These are phyloP conservation scores for Apamea anceps DNA, from an alignment of 2,888 invertebrate species.

Conservation along the genomic window DNA sequence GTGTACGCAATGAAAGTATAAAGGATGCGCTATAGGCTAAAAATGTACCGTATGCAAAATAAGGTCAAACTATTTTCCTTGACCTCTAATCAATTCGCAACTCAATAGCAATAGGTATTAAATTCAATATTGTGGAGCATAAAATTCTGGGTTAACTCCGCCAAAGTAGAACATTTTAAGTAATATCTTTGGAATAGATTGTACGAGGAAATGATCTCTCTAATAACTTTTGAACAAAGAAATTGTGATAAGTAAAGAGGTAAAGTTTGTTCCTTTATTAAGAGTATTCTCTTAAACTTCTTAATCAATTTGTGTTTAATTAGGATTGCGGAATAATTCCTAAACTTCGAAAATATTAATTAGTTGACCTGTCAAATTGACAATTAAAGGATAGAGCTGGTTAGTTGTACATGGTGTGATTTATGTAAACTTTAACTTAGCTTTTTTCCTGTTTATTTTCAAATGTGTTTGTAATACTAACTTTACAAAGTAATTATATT, in stretches of 20 bases:
- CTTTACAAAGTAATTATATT: too few species aligned
- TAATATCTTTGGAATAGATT: slow-evolving; percentile 62
- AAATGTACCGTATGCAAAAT: slow-evolving; percentile 35
- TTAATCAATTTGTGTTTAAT: slow-evolving; percentile 61
- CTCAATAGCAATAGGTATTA: background rate
- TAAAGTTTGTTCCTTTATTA: slow-evolving; percentile 61
- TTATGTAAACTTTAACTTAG: background rate
- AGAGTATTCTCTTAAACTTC: slow-evolving; percentile 56
- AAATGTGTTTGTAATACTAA: too few species aligned
- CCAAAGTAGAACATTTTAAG: slow-evolving; percentile 45
- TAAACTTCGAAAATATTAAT: slow-evolving; percentile 32
- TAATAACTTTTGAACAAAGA: slow-evolving; percentile 65
- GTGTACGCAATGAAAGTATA: slow-evolving; percentile 24
- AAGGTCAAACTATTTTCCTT: slow-evolving; percentile 4
- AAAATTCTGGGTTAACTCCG: slow-evolving; percentile 28
- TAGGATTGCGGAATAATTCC: slow-evolving; percentile 47
- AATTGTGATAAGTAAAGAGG: slow-evolving; percentile 61
- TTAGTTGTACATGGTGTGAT: background rate
- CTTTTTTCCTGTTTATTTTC: background rate
- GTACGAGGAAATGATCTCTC: slow-evolving; percentile 56
- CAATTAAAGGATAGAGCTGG: background rate
- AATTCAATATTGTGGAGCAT: slow-evolving; percentile 34
- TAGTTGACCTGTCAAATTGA: slow-evolving; percentile 25
- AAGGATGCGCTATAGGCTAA: slow-evolving; percentile 16
- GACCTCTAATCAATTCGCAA: slow-evolving; percentile 11